Evolutionary conservation across 2,888 invertebrate genomes (phyloP), one percentile per base, ranked within the genome.

Genomic region (Ptychoptera contaminata): DNA sequence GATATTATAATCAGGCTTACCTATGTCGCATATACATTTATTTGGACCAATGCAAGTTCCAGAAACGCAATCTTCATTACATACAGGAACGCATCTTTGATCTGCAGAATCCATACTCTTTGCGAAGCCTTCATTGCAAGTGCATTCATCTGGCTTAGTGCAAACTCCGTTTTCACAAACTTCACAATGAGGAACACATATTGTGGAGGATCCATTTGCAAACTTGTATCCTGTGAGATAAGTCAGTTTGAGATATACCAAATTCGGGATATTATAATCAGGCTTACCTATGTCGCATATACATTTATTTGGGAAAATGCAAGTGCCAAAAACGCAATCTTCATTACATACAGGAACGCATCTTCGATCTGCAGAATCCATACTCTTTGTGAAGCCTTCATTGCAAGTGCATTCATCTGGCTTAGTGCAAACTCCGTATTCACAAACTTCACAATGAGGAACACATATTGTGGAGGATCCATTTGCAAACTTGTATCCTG

Each of bases 281-380:
- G 5, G 8, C 23, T 31, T 40, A 8, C 37, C 40, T 7, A 15
- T 6, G 11, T 12, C 35, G 46, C 67, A 67, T 8, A 54, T 52
- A 49, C 69, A 69, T 3, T 49, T 48, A 43, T 67, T 59, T 12
- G 59, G 57, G 0, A 58, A 58, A 2, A 56, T 53, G 48, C 70
- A 70, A 6, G 48, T 52, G 6, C 69, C 69, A 14, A 61, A 58
- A 2, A 48, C 41, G 51, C 68, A 69, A 2, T 65, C 65, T 2
- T 60, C 63, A 47, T 61, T 63, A 56, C 70, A 70, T 6, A 60
- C 56, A 0, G 70, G 65, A 0, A 52, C 46, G 50, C 70, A 70
- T 7, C 14, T 31, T 15, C 2, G 11, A 3, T n/a, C n/a, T 34
- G 4, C 34, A 6, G 34, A 34, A 34, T 34, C n/a, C n/a, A 6